These are phyloP conservation scores for Brachystomella parvula DNA, from an alignment of 1,140 invertebrate species.

Conservation along the genomic window DNA sequence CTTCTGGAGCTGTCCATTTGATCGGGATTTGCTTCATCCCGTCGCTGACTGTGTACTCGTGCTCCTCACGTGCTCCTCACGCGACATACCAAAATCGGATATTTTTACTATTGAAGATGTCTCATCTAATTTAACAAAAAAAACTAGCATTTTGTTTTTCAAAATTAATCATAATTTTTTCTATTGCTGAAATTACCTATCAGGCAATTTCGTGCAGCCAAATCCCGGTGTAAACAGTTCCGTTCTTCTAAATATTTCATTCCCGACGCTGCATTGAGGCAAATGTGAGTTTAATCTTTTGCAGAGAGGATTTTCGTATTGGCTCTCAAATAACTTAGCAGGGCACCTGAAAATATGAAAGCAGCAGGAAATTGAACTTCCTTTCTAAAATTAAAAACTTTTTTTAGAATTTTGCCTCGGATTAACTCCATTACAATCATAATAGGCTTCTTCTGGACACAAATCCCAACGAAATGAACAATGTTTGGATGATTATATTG, in stretches of 20 bases:
- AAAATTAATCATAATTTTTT: too few relatives aligned
- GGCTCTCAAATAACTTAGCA: constrained; percentile 77
- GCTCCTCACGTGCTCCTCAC: too few relatives aligned
- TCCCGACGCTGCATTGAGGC: constrained; percentile 78
- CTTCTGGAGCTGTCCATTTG: constrained; percentile 95
- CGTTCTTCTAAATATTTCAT: too few relatives aligned
- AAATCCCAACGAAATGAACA: constrained; percentile 93
- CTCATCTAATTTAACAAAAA: too few relatives aligned
- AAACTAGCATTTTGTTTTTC: too few relatives aligned
- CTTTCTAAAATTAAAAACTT: background rate
- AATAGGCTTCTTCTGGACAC: constrained; percentile 94
- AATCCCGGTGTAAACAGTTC: too few relatives aligned
- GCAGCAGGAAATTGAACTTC: constrained; percentile 56
- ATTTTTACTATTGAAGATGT: too few relatives aligned
- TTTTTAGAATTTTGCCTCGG: constrained; percentile 51
- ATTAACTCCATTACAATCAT: constrained; percentile 99
- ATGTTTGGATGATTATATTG: constrained; percentile 96
- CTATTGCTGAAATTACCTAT: too few relatives aligned
- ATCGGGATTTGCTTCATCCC: constrained; percentile 98
- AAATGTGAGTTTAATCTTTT: constrained; percentile 76
- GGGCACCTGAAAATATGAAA: too few relatives aligned
- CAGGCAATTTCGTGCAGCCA: too few relatives aligned
- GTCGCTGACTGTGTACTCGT: constrained; percentile 93
- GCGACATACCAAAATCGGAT: constrained; percentile 69
- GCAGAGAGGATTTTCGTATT: constrained; percentile 59